Base-by-base conservation (phyloP, 2,888 invertebrate genomes). In the Eupithecia vulgata region DNA sequence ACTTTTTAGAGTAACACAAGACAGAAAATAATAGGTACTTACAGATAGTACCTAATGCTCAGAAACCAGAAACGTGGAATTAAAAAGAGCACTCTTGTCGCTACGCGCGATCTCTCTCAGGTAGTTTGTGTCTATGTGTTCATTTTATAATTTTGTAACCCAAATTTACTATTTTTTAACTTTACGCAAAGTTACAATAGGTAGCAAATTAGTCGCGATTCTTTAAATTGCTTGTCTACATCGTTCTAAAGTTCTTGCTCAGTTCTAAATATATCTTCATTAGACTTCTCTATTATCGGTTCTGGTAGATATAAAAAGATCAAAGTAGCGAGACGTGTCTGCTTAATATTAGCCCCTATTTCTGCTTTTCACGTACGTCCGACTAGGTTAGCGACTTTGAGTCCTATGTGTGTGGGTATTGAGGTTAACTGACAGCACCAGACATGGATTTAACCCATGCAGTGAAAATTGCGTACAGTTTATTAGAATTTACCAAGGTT, bases 261-360 rank as follows among this genome's bases (percentile, higher is more conserved):
- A 52, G 6, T 66, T 69, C 52, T 74, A 52, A 67, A 71, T 40
- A 57, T 65, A 70, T 17, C 70, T 70, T 65, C 65, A 70, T 35
- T 70, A 65, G 70, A 37, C 25, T 13, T 21, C 48, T 40, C 40
- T 52, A 42, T 70, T 40, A 65, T n/a, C 40, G 65, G 65, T 65
- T 65, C 65, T n/a, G 65, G 35, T 65, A n/a, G 65, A 65, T 74
- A 69, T 62, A 65, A 61, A 71, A 72, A 75, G 74, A 75, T 75
- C 71, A 75, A 75, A 75, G 67, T 37, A 72, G 34, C 12, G 25
- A 65, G 8, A 37, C 25, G 71, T 57, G 21, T 75, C 72, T 75
- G 75, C 69, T 72, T 72, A 72, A 68, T 75, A 72, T 72, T 45
- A 65, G 48, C 57, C 12, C 57, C 57, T 68, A 62, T 0, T 57